phyloP scores from a whole-genome alignment of 2,888 invertebrate species.

The Volucella bombylans region DNA sequence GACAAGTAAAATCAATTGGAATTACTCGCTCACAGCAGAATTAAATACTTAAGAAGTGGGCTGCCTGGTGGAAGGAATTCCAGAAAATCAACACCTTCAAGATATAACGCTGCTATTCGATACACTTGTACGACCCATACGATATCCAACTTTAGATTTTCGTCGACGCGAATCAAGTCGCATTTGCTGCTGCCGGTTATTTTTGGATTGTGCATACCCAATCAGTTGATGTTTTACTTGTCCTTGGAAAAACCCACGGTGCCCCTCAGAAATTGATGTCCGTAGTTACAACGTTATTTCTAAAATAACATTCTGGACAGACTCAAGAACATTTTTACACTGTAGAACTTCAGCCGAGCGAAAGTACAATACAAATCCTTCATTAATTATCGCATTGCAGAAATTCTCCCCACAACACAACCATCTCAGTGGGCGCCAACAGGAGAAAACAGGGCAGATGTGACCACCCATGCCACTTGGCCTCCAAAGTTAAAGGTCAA shows the following conservation, averaged over 20 bases:
- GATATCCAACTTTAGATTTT: constrained; percentile 42
- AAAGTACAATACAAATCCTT: constrained; percentile 71
- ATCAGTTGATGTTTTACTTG: constrained; percentile 30
- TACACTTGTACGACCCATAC: background rate
- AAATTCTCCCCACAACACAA: constrained; percentile 64
- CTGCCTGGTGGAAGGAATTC: constrained; percentile 51
- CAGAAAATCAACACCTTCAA: constrained; percentile 12
- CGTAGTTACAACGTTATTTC: constrained; percentile 33
- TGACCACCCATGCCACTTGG: constrained; percentile 63
- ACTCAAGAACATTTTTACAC: constrained; percentile 51
- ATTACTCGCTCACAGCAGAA: constrained; percentile 36
- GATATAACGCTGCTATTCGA: constrained; percentile 32
- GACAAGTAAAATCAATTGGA: constrained; percentile 35
- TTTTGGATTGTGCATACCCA: constrained; percentile 1
- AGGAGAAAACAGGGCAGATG: constrained; percentile 57
- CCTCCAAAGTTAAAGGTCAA: constrained; percentile 38
- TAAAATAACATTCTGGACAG: constrained; percentile 51
- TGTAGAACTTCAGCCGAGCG: constrained; percentile 13
- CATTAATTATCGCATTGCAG: constrained; percentile 74
- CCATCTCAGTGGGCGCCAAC: constrained; percentile 74
- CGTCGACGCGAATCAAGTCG: background rate
- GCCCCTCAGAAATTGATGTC: constrained; percentile 33
- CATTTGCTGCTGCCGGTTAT: constrained; percentile 7
- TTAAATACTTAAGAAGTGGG: constrained; percentile 34
- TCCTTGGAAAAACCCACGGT: constrained; percentile 36